Base-by-base conservation (phyloP, 2,113 vertebrate species). In the Ailuropoda melanoleuca region DNA sequence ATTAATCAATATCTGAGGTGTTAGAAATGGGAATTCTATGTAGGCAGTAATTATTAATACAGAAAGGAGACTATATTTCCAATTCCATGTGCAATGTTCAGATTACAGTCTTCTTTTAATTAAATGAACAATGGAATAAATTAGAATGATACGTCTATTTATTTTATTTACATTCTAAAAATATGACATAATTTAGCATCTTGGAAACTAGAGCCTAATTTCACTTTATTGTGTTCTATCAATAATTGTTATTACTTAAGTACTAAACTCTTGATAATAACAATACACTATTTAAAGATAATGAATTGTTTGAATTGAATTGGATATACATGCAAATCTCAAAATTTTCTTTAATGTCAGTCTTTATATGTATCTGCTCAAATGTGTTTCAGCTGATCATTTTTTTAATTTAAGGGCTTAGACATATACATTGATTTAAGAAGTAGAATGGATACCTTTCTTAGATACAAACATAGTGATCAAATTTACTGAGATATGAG, bases 141-240 rank as follows among this genome's bases (percentile, higher is more conserved):
- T 80, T 82, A n/a, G 21, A n/a, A 12, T 68, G 29, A 29, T 48
- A 90, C 0, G 10, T 34, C 6, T 84, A 74, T 56, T 64, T 62
- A 53, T 93, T 88, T 88, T 84, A 94, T 81, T 77, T 90, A 29
- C 68, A 55, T 50, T 95, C 78, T 84, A 66, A 95, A 97, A 90
- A 43, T 85, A 29, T 56, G 48, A 68, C 4, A 21, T 43, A 81
- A 81, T 55, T 50, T 29, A 72, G 0, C 23, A 75, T 85, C 29
- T 88, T 80, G 9, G 75, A 81, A 97, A 68, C 18, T 55, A 60
- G 29, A 87, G 55, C 37, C 8, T 46, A 80, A 80, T 77, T 89
- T 4, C 72, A n/a, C 24, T 88, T 90, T 81, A 77, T 88, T 53
- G 50, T 95, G 5, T 37, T 80, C 14, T 70, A n/a, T 74, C 31